Conservation (phyloP, 2,113 vertebrate species). For the Riparia riparia region DNA sequence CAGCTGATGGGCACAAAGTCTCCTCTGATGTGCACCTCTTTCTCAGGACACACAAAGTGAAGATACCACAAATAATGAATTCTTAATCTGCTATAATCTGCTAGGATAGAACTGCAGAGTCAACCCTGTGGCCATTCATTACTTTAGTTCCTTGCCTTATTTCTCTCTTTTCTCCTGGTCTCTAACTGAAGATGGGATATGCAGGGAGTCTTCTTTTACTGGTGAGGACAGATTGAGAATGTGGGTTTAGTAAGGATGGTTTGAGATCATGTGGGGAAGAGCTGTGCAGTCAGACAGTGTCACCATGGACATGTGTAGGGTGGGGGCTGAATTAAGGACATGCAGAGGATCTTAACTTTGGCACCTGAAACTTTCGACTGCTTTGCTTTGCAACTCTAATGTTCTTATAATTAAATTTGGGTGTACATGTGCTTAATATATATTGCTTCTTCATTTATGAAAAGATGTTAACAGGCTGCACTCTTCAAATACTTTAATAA, state of each 20-base stretch:
- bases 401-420: not conserved
- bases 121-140: not conserved
- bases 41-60: not conserved
- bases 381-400: not conserved
- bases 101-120: not conserved
- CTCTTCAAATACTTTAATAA: constrained; percentile 46
- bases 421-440: not conserved
- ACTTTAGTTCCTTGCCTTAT: not conserved
- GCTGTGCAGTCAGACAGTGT: not conserved
- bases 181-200: not conserved
- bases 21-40: not conserved
- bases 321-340: not conserved
- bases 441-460: constrained; percentile 24
- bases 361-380: not conserved
- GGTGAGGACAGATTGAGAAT: not conserved
- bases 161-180: not conserved
- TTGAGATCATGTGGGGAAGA: not conserved
- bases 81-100: not conserved
- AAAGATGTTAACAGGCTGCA: constrained; percentile 44
- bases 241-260: not conserved
- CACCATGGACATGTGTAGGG: not conserved
- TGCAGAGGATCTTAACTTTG: not conserved
- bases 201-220: not conserved
- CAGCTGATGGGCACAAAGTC: not conserved
- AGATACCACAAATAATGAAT: not conserved